Evolutionary conservation across 2,113 vertebrate genomes (phyloP), one percentile per base, ranked within the genome.

Genomic region (Trematomus loennbergii): DNA sequence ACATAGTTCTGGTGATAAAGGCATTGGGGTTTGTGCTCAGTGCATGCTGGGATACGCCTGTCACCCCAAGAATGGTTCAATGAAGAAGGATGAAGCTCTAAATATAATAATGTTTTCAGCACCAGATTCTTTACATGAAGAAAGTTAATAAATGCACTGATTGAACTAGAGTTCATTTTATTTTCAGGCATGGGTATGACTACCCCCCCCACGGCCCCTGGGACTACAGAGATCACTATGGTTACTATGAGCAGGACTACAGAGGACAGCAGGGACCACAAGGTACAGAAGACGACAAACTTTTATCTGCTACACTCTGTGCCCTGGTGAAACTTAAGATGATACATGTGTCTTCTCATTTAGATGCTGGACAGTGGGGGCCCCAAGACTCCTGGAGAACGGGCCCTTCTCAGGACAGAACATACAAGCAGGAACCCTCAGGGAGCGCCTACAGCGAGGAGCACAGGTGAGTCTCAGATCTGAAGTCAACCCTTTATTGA

Each of bases 171-270:
- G 60, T 6, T 9, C 45, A 10, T 76, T 71, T 73, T 58, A 12
- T 69, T 83, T 82, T 33, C 72, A 94, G 94, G 70, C 91, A 89
- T 61, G 88, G 82, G 1, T 92, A 91, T 68, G 89, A 94, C 46
- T 91, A 92, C 60, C 69, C 78, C 25, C 61, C 89, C 0, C 75
- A 92, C n/a, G 64, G 57, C 63, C 89, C 88, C 17, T 92, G 93
- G 92, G 89, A 92, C 79, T 91, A 92, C 88, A 92, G 86, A 59
- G 91, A 92, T 22, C 75, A 62, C 79, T 93, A 89, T 11, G 70
- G 79, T 16, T 93, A 92, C 74, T 90, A 93, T 55, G 78, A 93
- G 25, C 83, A 84, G 3, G 78, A 91, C 75, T 91, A 94, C 63
- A 82, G 87, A 85, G 81, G 90, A 48, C 90, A 90, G 43, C 88